Conservation (phyloP, 2,888 invertebrate genomes). For the Octodonta nipae region DNA sequence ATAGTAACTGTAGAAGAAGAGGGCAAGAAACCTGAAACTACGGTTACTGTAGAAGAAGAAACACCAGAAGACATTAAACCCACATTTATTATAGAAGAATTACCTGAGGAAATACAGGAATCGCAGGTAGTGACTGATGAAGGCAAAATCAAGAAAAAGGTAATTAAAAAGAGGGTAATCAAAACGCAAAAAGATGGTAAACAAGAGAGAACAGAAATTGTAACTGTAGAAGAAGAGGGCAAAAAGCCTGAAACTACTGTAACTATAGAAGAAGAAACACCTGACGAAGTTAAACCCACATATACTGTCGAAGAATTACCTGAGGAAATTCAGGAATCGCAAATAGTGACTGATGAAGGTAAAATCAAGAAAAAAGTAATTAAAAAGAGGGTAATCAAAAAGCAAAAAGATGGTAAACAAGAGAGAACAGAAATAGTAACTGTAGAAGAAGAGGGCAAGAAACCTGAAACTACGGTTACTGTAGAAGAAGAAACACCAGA, state of each 20-base stretch:
- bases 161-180: constrained; percentile 33
- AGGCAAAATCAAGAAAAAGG: constrained; percentile 22
- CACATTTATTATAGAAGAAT: constrained; percentile 12
- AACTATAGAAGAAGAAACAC: constrained; percentile 17
- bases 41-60: constrained; percentile 32
- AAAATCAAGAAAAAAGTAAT: constrained; percentile 22
- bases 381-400: constrained; percentile 26
- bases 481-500: constrained; percentile 21
- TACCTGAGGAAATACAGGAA: constrained; percentile 20
- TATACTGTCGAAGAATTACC: constrained; percentile 20
- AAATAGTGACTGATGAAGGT: constrained; percentile 17
- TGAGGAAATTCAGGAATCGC: constrained; percentile 23
- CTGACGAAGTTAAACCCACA: constrained; percentile 4
- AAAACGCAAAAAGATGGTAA: constrained; percentile 32
- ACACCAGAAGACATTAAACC: constrained; percentile 13
- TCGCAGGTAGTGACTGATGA: constrained; percentile 19
- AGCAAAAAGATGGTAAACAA: constrained; percentile 27
- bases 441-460: constrained; percentile 21
- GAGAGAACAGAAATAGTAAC: constrained; percentile 25
- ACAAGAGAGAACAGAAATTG: constrained; percentile 22
- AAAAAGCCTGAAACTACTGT: constrained; percentile 24
- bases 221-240: constrained; percentile 29
- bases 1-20: constrained; percentile 27
- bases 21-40: constrained; percentile 30
- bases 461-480: constrained; percentile 20